Conservation (phyloP, 2,113 vertebrate species). For the Athene noctua region DNA sequence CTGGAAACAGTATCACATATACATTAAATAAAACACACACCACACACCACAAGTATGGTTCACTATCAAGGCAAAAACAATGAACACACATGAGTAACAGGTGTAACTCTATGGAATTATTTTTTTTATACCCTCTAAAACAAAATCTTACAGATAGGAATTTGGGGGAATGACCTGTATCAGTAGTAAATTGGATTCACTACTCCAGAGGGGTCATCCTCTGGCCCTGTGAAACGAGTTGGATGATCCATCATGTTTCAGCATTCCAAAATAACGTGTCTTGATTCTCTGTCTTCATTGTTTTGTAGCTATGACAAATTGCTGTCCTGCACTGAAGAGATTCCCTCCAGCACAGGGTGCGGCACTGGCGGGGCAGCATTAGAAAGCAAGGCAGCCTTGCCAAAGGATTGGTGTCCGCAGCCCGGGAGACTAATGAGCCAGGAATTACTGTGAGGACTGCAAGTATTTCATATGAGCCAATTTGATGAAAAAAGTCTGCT, state of each 20-base stretch:
- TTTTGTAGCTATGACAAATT: not conserved
- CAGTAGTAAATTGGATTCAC: not conserved
- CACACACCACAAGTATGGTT: not conserved
- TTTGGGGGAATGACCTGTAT: not conserved
- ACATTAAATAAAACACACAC: not conserved
- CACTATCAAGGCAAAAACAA: not conserved
- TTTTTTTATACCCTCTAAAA: not conserved
- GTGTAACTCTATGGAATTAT: fast-evolving
- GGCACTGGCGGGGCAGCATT: not conserved
- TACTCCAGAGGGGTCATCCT: not conserved
- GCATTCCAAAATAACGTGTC: not conserved
- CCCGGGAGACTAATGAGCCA: fast-evolving
- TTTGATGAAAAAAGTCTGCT: not conserved
- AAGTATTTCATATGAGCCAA: not conserved
- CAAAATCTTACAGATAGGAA: not conserved
- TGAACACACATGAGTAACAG: fast-evolving
- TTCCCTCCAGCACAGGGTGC: not conserved
- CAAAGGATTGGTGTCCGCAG: not conserved
- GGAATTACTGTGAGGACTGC: not conserved
- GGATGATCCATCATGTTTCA: not conserved
- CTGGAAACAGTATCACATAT: not conserved
- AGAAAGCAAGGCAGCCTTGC: not conserved
- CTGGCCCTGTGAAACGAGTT: not conserved
- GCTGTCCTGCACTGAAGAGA: not conserved
- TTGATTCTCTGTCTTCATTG: not conserved